These are phyloP conservation scores for Phaethon lepturus DNA, from an alignment of 2,113 vertebrate species.

Conservation along the genomic window DNA sequence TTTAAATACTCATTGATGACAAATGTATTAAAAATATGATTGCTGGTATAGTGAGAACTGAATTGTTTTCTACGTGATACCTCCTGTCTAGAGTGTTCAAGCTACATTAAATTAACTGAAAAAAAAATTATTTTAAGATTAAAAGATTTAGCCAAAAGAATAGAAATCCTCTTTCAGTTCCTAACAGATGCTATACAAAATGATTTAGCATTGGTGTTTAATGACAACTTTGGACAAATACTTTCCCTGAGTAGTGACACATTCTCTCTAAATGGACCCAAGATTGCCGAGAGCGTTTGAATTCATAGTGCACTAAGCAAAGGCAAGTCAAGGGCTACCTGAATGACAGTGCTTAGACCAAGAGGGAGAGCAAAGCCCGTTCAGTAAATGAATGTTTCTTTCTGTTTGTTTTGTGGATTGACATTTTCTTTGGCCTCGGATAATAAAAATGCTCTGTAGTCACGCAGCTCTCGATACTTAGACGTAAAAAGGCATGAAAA, in stretches of 20 bases:
- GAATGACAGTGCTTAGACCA: not conserved
- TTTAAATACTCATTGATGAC: rapidly evolving
- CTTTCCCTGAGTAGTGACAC: rapidly evolving
- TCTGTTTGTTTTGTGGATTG: not conserved
- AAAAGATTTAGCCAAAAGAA: not conserved
- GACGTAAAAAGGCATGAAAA: not conserved
- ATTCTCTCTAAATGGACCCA: not conserved
- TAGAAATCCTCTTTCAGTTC: not conserved
- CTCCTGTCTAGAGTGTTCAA: not conserved
- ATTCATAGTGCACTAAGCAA: rapidly evolving
- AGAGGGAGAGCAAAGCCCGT: conserved; percentile 46
- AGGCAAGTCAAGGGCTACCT: rapidly evolving
- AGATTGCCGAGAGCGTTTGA: rapidly evolving
- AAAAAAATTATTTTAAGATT: not conserved
- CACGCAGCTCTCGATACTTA: rapidly evolving
- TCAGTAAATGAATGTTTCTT: not conserved
- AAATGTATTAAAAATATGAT: not conserved
- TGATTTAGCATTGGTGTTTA: not conserved
- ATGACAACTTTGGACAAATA: not conserved
- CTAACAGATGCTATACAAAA: not conserved
- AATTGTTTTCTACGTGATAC: not conserved
- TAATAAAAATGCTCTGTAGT: not conserved
- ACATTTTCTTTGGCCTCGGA: not conserved
- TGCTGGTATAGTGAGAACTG: not conserved
- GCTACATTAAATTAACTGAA: not conserved